Evolutionary conservation across 2,797 vertebrate species (phyloP), one percentile per base, ranked within the genome.

Genomic region (Rachycentron canadum): DNA sequence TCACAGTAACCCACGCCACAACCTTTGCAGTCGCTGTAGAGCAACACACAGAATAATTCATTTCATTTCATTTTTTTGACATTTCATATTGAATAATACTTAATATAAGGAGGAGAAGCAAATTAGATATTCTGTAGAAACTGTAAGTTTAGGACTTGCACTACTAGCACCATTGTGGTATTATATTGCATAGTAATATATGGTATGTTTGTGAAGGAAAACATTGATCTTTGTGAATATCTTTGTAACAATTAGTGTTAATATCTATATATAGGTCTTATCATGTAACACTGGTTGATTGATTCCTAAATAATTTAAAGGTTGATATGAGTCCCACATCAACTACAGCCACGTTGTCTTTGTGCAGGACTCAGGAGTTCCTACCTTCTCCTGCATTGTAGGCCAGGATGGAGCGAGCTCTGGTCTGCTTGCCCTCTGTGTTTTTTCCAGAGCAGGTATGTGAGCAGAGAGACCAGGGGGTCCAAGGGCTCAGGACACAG

Each of bases 391-490:
- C 96, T 0, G 96, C 95, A 0, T 92, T 95, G 8, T 99, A 99
- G 0, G 98, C 98, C 45, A 99, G 93, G 64, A 99, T 93, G 45
- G 98, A 98, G 28, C 97, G 96, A 0, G 96, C 89, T 19, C 98
- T 95, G 40, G 94, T 95, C 94, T 99, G 97, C 68, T 91, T 96
- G 26, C 98, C 98, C 89, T 99, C 98, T 0, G 97, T 97, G 86
- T 96, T 97, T 90, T 99, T 99, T 2, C 98, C 97, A 0, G 98
- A 99, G 94, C 98, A 99, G 88, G 98, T 99, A 87, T 99, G 96
- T 0, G 98, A 99, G 89, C 98, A 99, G 76, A 96, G 96, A 7
- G 97, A 97, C 98, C 98, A 99, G 0, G 88, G 1, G 0, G 97
- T 97, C 98, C 98, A 99, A 47, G 88, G 76, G 88, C 96, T 99